These are phyloP conservation scores for Scotopteryx bipunctaria DNA, from an alignment of 2,888 invertebrate genomes.

Conservation along the genomic window DNA sequence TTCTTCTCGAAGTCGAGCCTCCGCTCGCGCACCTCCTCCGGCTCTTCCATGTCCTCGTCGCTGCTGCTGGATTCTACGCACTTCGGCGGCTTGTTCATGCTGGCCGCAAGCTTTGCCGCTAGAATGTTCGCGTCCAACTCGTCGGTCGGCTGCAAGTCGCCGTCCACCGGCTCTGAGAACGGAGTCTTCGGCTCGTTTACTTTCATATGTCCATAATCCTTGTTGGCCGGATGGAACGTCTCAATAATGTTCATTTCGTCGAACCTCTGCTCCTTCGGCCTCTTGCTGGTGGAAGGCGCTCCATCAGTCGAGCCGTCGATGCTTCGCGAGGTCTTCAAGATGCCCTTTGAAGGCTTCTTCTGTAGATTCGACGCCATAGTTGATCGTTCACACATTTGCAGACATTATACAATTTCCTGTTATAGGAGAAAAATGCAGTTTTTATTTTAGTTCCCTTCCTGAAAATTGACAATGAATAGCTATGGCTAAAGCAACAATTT, in stretches of 20 bases:
- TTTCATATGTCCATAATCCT: conserved; percentile 99
- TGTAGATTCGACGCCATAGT: conserved; percentile 90
- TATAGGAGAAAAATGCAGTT: not conserved
- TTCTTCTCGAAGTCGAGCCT: conserved; percentile 94
- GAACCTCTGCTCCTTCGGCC: conserved; percentile 90
- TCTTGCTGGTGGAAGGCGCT: conserved; percentile 71
- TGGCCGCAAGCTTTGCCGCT: conserved; percentile 87
- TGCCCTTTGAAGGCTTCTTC: conserved; percentile 94
- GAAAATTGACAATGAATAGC: not conserved
- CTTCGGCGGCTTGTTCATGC: conserved; percentile 78
- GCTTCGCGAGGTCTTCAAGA: conserved; percentile 95
- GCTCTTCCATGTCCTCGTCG: conserved; percentile 84
- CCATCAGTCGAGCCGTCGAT: conserved; percentile 87
- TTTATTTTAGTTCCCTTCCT: not conserved
- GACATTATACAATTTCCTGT: conserved; percentile 13
- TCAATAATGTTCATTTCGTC: conserved; percentile 99
- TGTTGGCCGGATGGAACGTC: conserved; percentile 98
- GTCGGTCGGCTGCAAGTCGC: conserved; percentile 83
- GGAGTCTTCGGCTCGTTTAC: conserved; percentile 98
- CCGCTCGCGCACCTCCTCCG: conserved; percentile 85
- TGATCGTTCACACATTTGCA: conserved; percentile 38
- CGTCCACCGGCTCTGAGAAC: conserved; percentile 84
- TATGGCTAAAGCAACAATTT: not conserved
- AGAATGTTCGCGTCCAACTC: conserved; percentile 88
- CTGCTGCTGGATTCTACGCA: conserved; percentile 77